phyloP scores from a whole-genome alignment of 2,888 invertebrate species.

The Idaea aversata region DNA sequence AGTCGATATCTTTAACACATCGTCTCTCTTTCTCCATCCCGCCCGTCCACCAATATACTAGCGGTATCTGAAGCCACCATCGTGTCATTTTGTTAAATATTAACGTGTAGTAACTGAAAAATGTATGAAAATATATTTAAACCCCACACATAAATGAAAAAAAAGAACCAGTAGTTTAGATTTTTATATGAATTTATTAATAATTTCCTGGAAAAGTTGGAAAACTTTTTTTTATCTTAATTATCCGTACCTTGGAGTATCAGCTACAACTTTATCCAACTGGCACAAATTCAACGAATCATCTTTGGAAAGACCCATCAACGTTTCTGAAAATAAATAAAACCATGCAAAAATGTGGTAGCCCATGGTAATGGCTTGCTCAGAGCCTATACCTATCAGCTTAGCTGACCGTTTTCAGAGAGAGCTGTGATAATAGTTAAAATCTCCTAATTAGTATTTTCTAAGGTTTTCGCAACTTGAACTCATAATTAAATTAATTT shows the following conservation, averaged over 20 bases:
- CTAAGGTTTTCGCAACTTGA: too few species aligned
- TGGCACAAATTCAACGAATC: slow-evolving; percentile 45
- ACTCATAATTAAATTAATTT: too few species aligned
- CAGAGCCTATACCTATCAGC: neutral
- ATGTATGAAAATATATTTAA: slow-evolving; percentile 8
- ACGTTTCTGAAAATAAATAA: slow-evolving; percentile 52
- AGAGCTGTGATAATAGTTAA: too few species aligned
- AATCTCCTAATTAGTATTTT: too few species aligned
- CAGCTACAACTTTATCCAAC: slow-evolving; percentile 46
- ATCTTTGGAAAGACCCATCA: slow-evolving; percentile 61
- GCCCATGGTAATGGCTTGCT: neutral
- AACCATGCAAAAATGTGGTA: neutral
- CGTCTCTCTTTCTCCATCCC: slow-evolving; percentile 35
- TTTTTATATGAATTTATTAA: too few species aligned
- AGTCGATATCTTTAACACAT: slow-evolving; percentile 36
- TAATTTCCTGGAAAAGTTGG: too few species aligned
- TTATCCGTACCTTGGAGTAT: slow-evolving; percentile 54
- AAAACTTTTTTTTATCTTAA: too few species aligned
- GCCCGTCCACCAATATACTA: slow-evolving; percentile 51
- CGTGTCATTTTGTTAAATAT: slow-evolving; percentile 56
- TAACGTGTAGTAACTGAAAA: neutral
- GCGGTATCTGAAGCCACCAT: slow-evolving; percentile 64
- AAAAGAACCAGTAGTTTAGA: too few species aligned
- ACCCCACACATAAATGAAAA: too few species aligned
- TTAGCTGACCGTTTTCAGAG: neutral